Percentiles rank a stretch among this genome's conserved stretches.
Conservation (phyloP, 2,888 invertebrate genomes). For the Metopia argyrocephala region DNA sequence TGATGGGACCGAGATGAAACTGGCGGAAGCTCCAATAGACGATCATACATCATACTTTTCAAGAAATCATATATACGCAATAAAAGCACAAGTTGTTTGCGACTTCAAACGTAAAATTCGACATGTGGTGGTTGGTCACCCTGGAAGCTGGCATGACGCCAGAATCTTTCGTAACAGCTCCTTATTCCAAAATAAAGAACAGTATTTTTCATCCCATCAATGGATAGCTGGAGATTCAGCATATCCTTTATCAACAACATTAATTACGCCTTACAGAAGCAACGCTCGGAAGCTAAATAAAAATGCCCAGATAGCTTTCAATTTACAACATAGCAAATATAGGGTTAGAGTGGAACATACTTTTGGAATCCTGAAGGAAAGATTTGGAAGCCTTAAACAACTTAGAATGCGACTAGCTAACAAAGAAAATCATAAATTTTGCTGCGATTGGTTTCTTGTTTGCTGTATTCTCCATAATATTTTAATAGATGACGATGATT, state of each 20-base stretch:
- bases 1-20: slow-evolving; percentile 13
- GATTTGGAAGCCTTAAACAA: slow-evolving; percentile 52
- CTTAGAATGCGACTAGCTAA: slow-evolving; percentile 4
- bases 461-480: neutral
- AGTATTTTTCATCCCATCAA: too few species aligned
- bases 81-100: slow-evolving; percentile 33
- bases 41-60: slow-evolving; percentile 25
- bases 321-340: slow-evolving; percentile 52
- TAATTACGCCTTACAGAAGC: too few species aligned
- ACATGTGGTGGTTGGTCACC: slow-evolving; percentile 29
- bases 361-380: slow-evolving; percentile 44
- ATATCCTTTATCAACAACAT: too few species aligned
- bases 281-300: slow-evolving; percentile 34
- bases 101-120: slow-evolving; percentile 33
- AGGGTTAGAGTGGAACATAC: slow-evolving; percentile 43
- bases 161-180: slow-evolving; percentile 3
- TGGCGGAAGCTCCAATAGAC: slow-evolving; percentile 3
- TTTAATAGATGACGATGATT: slow-evolving; percentile 9
- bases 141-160: slow-evolving; percentile 36
- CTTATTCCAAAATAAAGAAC: too few species aligned
- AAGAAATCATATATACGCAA: slow-evolving; percentile 3
- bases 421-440: slow-evolving; percentile 27
- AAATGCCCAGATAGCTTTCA: slow-evolving; percentile 30
- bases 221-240: too few species aligned
- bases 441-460: too few species aligned